A percentile compares a stretch with the other conserved stretches of the same genome.
Evolutionary conservation across 1,140 invertebrate genomes (phyloP).

Genomic region (Protaetia brevitarsis): DNA sequence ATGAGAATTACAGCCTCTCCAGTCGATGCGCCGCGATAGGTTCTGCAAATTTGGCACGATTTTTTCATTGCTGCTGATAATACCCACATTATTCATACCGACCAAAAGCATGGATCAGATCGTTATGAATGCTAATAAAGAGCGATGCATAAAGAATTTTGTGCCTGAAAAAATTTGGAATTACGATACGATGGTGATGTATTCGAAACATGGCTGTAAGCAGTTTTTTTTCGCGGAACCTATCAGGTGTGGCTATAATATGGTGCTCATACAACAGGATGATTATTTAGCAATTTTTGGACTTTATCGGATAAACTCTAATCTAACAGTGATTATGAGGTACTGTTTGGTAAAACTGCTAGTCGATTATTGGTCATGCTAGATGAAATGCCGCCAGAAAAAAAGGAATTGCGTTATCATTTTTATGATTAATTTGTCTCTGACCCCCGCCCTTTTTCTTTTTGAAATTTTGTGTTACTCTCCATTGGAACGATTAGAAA

Average conservation of each 20-base stretch:
- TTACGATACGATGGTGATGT: no score
- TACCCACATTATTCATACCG: not conserved
- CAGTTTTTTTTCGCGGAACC: constrained; percentile 40
- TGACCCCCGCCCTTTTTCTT: no score
- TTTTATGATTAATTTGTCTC: no score
- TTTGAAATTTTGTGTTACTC: no score
- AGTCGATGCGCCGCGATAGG: not conserved
- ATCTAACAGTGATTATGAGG: constrained; percentile 28
- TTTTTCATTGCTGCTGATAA: not conserved
- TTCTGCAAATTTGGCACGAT: not conserved
- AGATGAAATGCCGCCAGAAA: no score
- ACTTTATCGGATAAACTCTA: constrained; percentile 42
- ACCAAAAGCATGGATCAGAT: constrained; percentile 31
- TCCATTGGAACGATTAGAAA: no score
- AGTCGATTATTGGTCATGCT: constrained; percentile 34
- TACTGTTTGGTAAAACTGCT: constrained; percentile 36
- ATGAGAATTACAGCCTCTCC: not conserved
- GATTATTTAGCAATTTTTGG: constrained; percentile 37
- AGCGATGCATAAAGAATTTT: no score
- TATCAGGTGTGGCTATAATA: constrained; percentile 38
- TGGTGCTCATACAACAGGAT: constrained; percentile 27
- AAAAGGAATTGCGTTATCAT: no score
- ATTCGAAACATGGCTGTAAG: constrained; percentile 36
- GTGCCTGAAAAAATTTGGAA: constrained; percentile 38
- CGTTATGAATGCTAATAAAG: constrained; percentile 29